Evolutionary conservation across 2,888 invertebrate genomes (phyloP), one percentile per base, ranked within the genome.

Genomic region (Ectropis crepuscularia): DNA sequence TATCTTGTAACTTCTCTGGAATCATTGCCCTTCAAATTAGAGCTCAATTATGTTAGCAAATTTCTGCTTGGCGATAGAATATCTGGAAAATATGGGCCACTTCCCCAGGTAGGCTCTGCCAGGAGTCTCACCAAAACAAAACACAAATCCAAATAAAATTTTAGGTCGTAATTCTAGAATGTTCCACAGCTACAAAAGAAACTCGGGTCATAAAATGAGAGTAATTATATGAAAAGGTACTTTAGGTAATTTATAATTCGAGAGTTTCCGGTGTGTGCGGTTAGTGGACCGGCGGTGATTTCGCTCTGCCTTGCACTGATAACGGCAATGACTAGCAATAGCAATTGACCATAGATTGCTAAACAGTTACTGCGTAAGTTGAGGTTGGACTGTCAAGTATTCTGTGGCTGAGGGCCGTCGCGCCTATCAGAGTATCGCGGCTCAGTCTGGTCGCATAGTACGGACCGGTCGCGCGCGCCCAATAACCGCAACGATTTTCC

Each of bases 301-400:
- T 83, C 76, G 83, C 79, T 83, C 72, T 78, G 85, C 83, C 80
- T 76, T 84, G 86, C 87, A 86, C 86, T 86, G 87, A 87, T 87
- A 87, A 87, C 87, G 85, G 63, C 81, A 70, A 68, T 74, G 76
- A 77, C 71, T 73, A 75, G 68, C 61, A 61, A 63, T 65, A 61
- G 68, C 46, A 53, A 50, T 37, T 43, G 12, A 8, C 5, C 55
- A 53, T 36, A 65, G 64, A 48, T 45, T 61, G 47, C 11, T 53
- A 9, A 10, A 41, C 11, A 59, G 60, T 54, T 63, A 54, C 12
- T 61, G 68, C 70, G 58, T 49, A 59, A 54, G 68, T 48, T 60
- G 73, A 72, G 67, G 62, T 68, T 70, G 67, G 74, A 9, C 10
- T 41, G 5, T 47, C 9, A 16, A 16, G 6, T 8, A 16, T 16